Evolutionary conservation across 2,797 vertebrate species (phyloP), one percentile per base, ranked within the genome.

Genomic region (Protonibea diacanthus): DNA sequence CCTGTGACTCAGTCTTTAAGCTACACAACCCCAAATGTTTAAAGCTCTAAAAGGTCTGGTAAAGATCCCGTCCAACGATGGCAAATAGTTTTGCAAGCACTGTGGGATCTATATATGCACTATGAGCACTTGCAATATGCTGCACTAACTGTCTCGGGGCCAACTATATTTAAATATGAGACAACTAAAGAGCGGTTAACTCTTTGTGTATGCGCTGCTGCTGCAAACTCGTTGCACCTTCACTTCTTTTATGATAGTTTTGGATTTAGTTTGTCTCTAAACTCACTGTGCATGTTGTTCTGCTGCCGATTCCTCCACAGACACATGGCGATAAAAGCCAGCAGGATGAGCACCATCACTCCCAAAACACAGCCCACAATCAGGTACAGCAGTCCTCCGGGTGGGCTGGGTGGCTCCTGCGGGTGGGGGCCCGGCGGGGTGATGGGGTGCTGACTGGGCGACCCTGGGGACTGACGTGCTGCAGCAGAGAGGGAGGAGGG

Each of bases 261-360:
- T 20, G n/a, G 7, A 12, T 49, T 57, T 2, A 2, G 25, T 5
- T 47, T 27, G 7, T 15, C 38, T 17, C 17, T 14, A 1, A 14
- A 95, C 98, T 96, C 93, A 99, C 98, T 99, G 85, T 97, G 96
- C 93, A 97, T 91, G 90, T 94, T 90, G 56, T 83, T 96, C 89
- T 99, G 97, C 90, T 99, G 98, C 0, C 97, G 96, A 86, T 96
- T 98, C 93, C 97, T 96, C 96, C 97, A 98, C n/a, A 99, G 94
- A 81, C 98, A 99, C 96, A 99, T 98, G 76, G 96, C 96, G 2
- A 99, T 99, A 83, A 99, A 99, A 8, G 92, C 94, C 71, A 99
- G 94, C 61, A 99, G 95, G 69, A 99, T 99, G 63, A 99, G 96
- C 25, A 99, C 97, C 98, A 99, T 99, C 67, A 97, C 95, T 0